Evolutionary conservation across 1,140 invertebrate species (phyloP).

Genomic region (Aplysia californica): DNA sequence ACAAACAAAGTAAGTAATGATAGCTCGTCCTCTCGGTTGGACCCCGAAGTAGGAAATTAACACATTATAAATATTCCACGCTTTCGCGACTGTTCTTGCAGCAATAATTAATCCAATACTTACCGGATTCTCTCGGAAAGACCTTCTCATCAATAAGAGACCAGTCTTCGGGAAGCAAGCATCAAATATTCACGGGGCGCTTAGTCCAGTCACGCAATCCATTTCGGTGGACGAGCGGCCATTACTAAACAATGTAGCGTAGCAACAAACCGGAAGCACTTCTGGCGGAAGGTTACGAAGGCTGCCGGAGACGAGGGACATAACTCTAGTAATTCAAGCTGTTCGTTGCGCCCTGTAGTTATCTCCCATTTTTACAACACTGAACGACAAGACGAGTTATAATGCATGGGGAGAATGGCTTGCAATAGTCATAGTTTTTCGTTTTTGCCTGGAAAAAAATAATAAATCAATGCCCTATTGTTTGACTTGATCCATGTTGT

Average conservation of each 20-base stretch:
- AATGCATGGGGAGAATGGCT: neutral
- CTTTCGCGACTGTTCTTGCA: no score
- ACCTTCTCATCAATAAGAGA: no score
- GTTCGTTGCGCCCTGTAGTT: neutral
- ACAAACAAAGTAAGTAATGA: no score
- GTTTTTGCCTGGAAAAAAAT: no score
- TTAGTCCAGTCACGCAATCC: no score
- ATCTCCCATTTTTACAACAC: neutral
- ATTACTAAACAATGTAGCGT: conserved; percentile 10
- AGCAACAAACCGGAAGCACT: conserved; percentile 9
- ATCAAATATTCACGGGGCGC: conserved; percentile 4
- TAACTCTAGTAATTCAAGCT: neutral
- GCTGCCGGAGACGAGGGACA: neutral
- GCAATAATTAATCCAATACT: no score
- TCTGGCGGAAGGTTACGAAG: neutral
- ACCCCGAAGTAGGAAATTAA: no score
- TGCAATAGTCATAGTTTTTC: neutral
- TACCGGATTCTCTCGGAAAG: no score
- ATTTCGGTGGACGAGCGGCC: neutral
- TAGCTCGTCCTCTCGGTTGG: no score
- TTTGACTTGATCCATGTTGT: no score
- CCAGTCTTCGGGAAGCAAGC: neutral
- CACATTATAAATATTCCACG: no score
- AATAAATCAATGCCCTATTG: no score
- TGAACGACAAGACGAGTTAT: neutral